phyloP scores from a whole-genome alignment of 2,888 invertebrate species.

The Lasius fuliginosus region DNA sequence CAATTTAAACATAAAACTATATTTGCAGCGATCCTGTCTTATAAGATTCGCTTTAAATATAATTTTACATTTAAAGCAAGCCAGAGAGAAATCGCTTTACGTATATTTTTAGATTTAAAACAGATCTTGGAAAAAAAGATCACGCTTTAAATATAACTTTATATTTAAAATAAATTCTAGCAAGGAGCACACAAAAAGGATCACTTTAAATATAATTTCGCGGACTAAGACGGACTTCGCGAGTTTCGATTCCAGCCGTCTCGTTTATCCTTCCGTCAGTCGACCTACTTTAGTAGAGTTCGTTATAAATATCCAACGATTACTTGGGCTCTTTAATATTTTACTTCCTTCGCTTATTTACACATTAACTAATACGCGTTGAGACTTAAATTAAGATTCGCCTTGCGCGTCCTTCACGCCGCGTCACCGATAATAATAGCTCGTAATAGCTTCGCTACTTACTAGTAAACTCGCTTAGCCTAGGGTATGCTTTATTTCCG shows the following conservation, averaged over 20 bases:
- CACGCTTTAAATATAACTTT: constrained; percentile 26
- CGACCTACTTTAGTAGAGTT: constrained; percentile 79
- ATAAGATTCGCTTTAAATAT: constrained; percentile 3
- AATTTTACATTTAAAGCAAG: constrained; percentile 32
- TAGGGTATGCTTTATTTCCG: constrained; percentile 74
- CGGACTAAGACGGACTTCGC: constrained; percentile 18
- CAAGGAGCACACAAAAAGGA: constrained; percentile 7
- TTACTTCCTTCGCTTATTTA: constrained; percentile 84
- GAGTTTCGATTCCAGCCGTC: constrained; percentile 39
- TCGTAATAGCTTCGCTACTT: constrained; percentile 80
- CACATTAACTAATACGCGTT: constrained; percentile 83
- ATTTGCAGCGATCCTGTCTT: not conserved
- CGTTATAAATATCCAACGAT: constrained; percentile 84
- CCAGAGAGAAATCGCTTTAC: not conserved
- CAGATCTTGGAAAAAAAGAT: not conserved
- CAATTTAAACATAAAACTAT: constrained; percentile 29
- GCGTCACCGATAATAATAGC: constrained; percentile 78
- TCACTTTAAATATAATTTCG: constrained; percentile 29
- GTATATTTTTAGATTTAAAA: constrained; percentile 20
- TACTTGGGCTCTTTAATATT: constrained; percentile 83
- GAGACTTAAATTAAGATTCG: constrained; percentile 80
- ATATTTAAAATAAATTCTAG: constrained; percentile 40
- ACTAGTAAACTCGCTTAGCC: constrained; percentile 79
- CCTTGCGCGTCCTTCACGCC: constrained; percentile 73
- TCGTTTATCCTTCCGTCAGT: constrained; percentile 63